A percentile compares a stretch with the other conserved stretches of the same genome.
Conservation (phyloP, 2,797 vertebrate species). For the Anableps anableps region DNA sequence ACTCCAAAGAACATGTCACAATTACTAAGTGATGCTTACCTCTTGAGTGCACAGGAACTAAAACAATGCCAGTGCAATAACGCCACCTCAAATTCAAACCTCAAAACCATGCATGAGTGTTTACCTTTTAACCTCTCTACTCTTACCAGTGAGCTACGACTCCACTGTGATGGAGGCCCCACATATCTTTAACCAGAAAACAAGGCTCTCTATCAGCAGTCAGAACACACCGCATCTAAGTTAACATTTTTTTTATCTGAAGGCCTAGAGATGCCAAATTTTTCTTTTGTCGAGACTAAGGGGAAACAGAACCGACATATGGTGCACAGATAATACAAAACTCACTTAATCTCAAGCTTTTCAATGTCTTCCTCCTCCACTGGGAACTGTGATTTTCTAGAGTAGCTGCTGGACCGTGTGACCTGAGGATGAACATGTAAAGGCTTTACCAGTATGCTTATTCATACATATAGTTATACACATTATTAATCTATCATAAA, state of each 20-base stretch:
- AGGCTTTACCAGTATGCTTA: slow-evolving; percentile 9
- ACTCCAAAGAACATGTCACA: slow-evolving; percentile 1
- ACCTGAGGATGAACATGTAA: slow-evolving; percentile 81
- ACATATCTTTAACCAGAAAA: slow-evolving; percentile 76
- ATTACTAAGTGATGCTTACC: slow-evolving; percentile 50
- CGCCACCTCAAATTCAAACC: slow-evolving; percentile 80
- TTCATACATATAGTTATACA: neutral
- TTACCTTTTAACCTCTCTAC: slow-evolving; percentile 80
- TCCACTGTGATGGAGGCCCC: slow-evolving; percentile 69
- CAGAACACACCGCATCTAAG: slow-evolving; percentile 69
- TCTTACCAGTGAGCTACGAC: slow-evolving; percentile 90
- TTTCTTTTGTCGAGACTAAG: slow-evolving; percentile 34
- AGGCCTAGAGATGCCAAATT: slow-evolving; percentile 18
- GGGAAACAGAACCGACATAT: neutral
- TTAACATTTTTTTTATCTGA: slow-evolving; percentile 37
- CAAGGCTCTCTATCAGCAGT: slow-evolving; percentile 73
- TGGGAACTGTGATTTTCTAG: slow-evolving; percentile 94
- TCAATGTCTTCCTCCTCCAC: slow-evolving; percentile 99
- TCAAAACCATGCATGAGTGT: slow-evolving; percentile 84
- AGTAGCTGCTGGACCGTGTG: slow-evolving; percentile 94
- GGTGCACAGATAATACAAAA: slow-evolving; percentile 5
- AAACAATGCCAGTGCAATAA: slow-evolving; percentile 80
- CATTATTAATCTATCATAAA: neutral
- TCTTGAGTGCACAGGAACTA: slow-evolving; percentile 35
- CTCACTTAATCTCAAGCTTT: slow-evolving; percentile 96